A percentile compares a stretch with the other conserved stretches of the same genome.
Conservation (phyloP, 2,797 vertebrate species). For the Knipowitschia caucasica region DNA sequence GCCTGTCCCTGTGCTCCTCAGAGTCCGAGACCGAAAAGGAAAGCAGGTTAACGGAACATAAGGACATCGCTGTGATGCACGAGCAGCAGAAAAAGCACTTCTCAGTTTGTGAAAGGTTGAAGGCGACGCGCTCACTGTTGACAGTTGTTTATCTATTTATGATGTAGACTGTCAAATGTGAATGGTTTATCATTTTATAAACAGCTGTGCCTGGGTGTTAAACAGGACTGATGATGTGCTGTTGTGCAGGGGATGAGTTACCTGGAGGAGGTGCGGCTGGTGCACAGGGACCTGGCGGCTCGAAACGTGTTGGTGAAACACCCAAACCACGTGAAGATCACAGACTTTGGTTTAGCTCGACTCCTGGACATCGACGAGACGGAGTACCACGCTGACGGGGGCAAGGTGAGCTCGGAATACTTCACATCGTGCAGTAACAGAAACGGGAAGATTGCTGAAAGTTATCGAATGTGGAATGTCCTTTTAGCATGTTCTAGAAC, state of each 20-base stretch:
- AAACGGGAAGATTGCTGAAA: no score
- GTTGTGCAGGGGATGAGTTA: constrained; percentile 90
- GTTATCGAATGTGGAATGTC: no score
- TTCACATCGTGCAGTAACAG: no score
- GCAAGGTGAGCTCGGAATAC: constrained; percentile 79
- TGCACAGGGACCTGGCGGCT: constrained; percentile 92
- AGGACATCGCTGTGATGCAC: not conserved
- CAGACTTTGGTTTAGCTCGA: constrained; percentile 92
- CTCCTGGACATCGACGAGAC: constrained; percentile 95
- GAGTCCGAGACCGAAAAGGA: no score
- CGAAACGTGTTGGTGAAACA: constrained; percentile 95
- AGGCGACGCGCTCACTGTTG: not conserved
- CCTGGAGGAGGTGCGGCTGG: constrained; percentile 90
- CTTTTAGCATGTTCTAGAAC: no score
- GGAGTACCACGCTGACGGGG: constrained; percentile 93
- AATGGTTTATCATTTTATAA: no score
- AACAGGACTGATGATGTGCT: no score
- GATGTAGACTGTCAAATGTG: no score
- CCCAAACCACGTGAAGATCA: constrained; percentile 96
- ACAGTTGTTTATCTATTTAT: not conserved
- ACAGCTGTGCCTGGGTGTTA: no score
- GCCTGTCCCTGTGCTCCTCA: no score
- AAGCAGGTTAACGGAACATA: not conserved
- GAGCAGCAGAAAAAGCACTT: not conserved
- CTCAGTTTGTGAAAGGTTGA: not conserved